Base-by-base conservation (phyloP, 2,113 vertebrate species). In the Triplophysa dalaica region DNA sequence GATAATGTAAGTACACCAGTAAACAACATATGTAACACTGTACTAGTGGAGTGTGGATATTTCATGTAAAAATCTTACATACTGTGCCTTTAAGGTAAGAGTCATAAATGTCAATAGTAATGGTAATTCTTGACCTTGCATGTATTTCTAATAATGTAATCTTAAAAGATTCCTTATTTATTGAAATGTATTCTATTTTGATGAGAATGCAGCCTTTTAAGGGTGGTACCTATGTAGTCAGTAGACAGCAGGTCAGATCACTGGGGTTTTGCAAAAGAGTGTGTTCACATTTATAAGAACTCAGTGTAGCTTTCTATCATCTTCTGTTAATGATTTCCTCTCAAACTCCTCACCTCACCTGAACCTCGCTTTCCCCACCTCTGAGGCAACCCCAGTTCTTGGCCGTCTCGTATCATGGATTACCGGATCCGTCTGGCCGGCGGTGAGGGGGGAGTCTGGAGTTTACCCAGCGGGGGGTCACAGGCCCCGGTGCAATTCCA, bases 371-470 rank as follows among this genome's bases (percentile, higher is more conserved):
- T 78, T 67, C 48, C 9, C 58, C 54, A 65, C n/a, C 54, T 67
- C 77, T 77, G 54, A 33, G 50, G n/a, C 68, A 75, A 52, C 45
- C 38, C 13, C 60, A 17, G n/a, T 17, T 43, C 58, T 67, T 64
- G 12, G 45, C 54, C 52, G 16, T 56, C 14, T 70, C 33, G 16
- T 43, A 63, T 61, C 66, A 50, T 67, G 52, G 22, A 48, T 74
- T 85, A 60, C 77, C 62, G 48, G 43, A 41, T 77, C 72, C 73
- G 8, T 65, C 74, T 78, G 24, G 75, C 69, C 70, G 64, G 69
- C 76, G 3, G 24, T 52, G 85, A 81, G 86, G 79, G 85, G 79
- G 85, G 1, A 38, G 88, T 91, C 90, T 89, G 79, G 64, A 60
- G 85, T 84, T 88, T 85, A 85, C 87, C 81, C 85, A 81, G 77